phyloP scores from a whole-genome alignment of 2,113 vertebrate species.

The Pelvicachromis taeniatus region DNA sequence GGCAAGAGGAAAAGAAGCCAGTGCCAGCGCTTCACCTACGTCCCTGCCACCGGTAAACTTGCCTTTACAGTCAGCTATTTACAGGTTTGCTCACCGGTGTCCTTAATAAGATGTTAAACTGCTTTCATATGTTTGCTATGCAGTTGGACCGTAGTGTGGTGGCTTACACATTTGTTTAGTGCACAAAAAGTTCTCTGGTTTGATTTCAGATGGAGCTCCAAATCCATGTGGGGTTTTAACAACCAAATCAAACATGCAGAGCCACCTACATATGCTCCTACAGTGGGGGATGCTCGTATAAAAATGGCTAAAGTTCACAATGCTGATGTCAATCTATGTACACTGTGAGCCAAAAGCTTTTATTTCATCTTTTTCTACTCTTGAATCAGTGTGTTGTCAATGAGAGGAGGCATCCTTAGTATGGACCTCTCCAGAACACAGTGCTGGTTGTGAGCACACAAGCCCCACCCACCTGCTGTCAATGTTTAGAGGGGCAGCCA shows the following conservation, averaged over 20 bases:
- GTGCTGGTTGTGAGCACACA: neutral
- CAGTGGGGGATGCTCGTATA: neutral
- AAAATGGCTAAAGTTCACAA: neutral
- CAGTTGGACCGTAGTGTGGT: neutral
- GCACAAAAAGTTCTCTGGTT: neutral
- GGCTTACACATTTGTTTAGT: neutral
- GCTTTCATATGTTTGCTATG: neutral
- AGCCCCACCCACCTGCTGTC: neutral
- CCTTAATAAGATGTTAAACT: neutral
- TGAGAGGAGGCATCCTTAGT: neutral
- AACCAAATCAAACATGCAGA: neutral
- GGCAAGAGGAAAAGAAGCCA: constrained; percentile 98
- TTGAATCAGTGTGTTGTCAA: neutral
- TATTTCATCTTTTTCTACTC: neutral
- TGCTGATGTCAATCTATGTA: neutral
- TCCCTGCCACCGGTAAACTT: constrained; percentile 86
- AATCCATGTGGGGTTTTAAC: accelerated
- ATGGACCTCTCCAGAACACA: neutral
- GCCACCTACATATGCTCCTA: neutral
- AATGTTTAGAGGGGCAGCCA: accelerated
- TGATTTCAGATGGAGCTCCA: neutral
- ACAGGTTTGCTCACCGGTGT: neutral
- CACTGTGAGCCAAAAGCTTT: neutral
- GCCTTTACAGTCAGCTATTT: accelerated
- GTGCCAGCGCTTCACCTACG: constrained; percentile 93